A percentile compares a stretch with the other conserved stretches of the same genome.
phyloP scores from a whole-genome alignment of 2,113 vertebrate genomes.

The Neogobius melanostomus region DNA sequence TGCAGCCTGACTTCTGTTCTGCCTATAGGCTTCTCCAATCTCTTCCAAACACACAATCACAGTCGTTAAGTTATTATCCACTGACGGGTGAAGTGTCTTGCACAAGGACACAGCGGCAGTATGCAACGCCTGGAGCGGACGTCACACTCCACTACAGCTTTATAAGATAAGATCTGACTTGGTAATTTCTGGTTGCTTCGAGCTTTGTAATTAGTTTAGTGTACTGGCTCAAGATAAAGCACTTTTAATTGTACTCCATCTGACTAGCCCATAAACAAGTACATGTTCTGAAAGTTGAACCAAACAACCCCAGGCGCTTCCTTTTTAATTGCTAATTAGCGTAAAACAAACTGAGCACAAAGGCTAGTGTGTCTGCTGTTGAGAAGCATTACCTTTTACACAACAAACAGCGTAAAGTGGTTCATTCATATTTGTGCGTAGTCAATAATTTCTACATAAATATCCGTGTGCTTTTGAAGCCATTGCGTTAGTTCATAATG shows the following conservation, averaged over 20 bases:
- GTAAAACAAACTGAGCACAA: conserved; percentile 15
- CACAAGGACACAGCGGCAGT: not conserved
- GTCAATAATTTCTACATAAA: not conserved
- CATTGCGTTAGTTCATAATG: not conserved
- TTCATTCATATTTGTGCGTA: not conserved
- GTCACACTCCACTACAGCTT: not conserved
- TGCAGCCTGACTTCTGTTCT: too few relatives aligned
- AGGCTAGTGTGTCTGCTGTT: conserved; percentile 21
- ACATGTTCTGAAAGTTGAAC: conserved; percentile 3
- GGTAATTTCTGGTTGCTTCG: not conserved
- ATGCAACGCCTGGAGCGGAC: not conserved
- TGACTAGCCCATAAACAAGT: not conserved
- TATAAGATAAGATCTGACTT: not conserved
- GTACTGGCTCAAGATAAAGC: not conserved
- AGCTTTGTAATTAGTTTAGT: conserved; percentile 1
- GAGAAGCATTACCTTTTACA: not conserved
- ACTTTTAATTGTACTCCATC: conserved; percentile 2
- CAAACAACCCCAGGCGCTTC: not conserved
- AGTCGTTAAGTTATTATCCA: not conserved
- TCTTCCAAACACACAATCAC: not conserved
- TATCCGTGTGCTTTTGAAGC: not conserved
- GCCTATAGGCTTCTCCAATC: not conserved
- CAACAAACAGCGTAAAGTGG: not conserved
- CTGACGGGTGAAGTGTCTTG: not conserved
- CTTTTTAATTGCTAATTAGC: conserved; percentile 27